Evolutionary conservation across 2,113 vertebrate species (phyloP), one percentile per base, ranked within the genome.

Genomic region (Gadus chalcogrammus): DNA sequence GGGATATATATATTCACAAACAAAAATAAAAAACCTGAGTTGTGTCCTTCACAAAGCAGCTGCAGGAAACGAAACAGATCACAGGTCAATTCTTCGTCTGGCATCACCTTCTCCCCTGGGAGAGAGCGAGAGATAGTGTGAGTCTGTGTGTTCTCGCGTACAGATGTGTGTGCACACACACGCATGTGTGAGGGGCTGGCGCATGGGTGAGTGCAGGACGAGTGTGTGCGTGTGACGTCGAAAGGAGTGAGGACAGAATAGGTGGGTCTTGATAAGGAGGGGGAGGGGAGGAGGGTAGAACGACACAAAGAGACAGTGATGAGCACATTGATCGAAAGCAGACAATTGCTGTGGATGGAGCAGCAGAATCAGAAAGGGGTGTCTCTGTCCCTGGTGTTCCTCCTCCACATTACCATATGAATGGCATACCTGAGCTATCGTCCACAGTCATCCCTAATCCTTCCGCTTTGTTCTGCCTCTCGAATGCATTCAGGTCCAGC

Each of bases 391-490:
- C 62, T 69, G 31, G 6, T 13, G 42, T 48, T 48, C 42, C 42
- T 13, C 42, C 11, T 35, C 31, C 31, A 35, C 42, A 71, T 83
- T 77, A 77, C 74, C 74, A 79, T 81, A 76, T 76, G 69, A 87
- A 84, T 77, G 63, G 61, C 48, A 61, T 95, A 99, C 96, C 96
- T 95, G 96, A 95, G 87, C 93, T 93, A 81, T 97, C 94, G 69
- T 97, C 95, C 52, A 91, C 94, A 74, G 93, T 93, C 94, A 96
- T 95, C 75, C 94, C 95, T 85, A 99, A 95, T 87, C 95, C 95
- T 84, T 98, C 96, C 6, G 95, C 96, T 93, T 99, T 99, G 89
- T 98, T 98, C 84, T 98, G 96, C 79, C 96, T 93, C 88, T 99
- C 96, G 85, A 99, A 99, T 1, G 95, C 95, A 77, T 96, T 99